Percentiles rank a stretch among this genome's conserved stretches.
These are phyloP conservation scores for Brachymystax lenok DNA, from an alignment of 2,797 vertebrate genomes.

Conservation along the genomic window DNA sequence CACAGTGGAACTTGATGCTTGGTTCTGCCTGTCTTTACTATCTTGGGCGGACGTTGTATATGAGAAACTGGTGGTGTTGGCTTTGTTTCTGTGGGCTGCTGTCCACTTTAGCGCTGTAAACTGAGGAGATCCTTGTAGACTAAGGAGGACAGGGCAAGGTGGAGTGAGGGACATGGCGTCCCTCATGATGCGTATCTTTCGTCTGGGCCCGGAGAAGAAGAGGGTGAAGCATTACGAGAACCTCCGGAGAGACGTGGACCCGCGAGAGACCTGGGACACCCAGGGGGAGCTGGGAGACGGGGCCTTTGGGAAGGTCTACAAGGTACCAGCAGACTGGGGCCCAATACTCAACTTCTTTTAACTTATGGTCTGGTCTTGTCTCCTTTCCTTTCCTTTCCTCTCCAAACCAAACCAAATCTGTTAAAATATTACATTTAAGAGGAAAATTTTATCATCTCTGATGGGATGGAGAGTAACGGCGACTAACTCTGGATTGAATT, in stretches of 20 bases:
- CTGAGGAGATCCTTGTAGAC: not conserved
- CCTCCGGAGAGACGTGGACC: constrained; percentile 58
- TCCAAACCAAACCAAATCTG: no score
- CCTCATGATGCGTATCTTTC: constrained; percentile 63
- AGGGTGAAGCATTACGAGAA: constrained; percentile 55
- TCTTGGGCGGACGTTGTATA: not conserved
- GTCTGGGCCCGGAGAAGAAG: constrained; percentile 60
- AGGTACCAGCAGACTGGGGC: constrained; percentile 39
- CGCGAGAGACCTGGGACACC: constrained; percentile 51
- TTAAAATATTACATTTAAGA: no score
- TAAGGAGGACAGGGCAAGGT: not conserved
- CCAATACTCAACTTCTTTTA: no score
- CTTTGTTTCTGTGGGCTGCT: not conserved
- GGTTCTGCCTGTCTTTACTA: no score
- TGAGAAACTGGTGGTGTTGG: not conserved
- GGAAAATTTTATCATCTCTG: not conserved
- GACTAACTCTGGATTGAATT: not conserved
- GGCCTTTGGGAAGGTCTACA: constrained; percentile 69
- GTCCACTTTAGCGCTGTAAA: not conserved
- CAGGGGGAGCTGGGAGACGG: constrained; percentile 64
- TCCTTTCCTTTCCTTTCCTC: no score
- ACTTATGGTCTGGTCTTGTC: no score
- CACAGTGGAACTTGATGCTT: no score
- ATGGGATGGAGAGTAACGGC: no score
- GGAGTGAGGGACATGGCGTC: constrained; percentile 42